Conservation (phyloP, 2,797 vertebrate species). For the Hippocampus kuda region DNA sequence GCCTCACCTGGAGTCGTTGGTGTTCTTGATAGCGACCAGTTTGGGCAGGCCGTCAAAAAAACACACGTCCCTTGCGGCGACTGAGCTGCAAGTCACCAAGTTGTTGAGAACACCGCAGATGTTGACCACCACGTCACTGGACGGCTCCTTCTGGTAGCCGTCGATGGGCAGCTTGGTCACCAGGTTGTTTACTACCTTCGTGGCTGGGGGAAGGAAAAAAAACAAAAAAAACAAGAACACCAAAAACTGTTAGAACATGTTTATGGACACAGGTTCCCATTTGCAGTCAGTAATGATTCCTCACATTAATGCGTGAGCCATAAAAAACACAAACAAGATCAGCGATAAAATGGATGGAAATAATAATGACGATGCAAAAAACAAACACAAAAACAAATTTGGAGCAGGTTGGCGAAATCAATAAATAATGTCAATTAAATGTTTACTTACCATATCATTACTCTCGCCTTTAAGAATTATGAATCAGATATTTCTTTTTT, state of each 20-base stretch:
- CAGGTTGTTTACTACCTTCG: constrained; percentile 74
- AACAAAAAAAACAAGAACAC: background rate
- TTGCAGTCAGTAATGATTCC: no score
- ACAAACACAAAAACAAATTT: no score
- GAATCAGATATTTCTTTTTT: no score
- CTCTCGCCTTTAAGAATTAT: no score
- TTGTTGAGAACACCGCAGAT: constrained; percentile 87
- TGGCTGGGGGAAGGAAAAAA: constrained; percentile 57
- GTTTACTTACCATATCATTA: no score
- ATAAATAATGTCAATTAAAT: no score
- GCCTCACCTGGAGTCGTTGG: constrained; percentile 62
- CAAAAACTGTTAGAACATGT: background rate
- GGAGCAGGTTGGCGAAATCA: no score
- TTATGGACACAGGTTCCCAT: background rate
- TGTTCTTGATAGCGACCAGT: constrained; percentile 72
- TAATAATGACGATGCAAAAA: no score
- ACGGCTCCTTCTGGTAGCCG: constrained; percentile 59
- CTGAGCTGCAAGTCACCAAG: constrained; percentile 74
- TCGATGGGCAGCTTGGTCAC: constrained; percentile 73
- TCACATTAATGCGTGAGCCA: no score
- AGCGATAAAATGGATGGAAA: no score
- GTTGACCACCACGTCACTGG: constrained; percentile 77
- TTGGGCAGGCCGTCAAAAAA: constrained; percentile 76
- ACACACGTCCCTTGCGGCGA: constrained; percentile 76
- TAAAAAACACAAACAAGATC: no score